Evolutionary conservation across 2,888 invertebrate genomes (phyloP).

Genomic region (Yponomeuta malinellus): DNA sequence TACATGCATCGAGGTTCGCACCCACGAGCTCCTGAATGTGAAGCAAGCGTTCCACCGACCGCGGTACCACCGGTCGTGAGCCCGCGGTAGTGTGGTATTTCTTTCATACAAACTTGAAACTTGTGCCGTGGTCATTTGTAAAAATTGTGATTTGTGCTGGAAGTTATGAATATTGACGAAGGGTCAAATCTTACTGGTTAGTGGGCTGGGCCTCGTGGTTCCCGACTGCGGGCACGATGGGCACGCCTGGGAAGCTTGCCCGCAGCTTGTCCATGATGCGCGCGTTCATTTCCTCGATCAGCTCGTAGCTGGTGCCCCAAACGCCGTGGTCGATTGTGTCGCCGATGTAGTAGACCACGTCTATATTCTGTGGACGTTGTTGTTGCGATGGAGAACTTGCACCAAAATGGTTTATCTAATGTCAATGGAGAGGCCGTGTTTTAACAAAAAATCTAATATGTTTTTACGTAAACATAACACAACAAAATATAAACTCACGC

Average conservation of each 20-base stretch:
- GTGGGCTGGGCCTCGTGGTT: slow-evolving; percentile 91
- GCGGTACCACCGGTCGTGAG: too few relatives aligned
- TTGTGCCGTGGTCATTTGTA: too few relatives aligned
- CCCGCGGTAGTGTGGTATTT: too few relatives aligned
- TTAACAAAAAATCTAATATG: too few relatives aligned
- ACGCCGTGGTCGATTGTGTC: slow-evolving; percentile 91
- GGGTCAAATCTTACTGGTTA: slow-evolving; percentile 79
- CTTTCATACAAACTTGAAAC: too few relatives aligned
- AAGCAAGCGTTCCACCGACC: too few relatives aligned
- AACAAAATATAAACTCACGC: too few relatives aligned
- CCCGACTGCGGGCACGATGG: slow-evolving; percentile 82
- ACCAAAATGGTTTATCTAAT: background rate
- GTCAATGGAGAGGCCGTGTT: background rate
- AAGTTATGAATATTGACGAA: too few relatives aligned
- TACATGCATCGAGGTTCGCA: too few relatives aligned
- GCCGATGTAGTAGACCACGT: slow-evolving; percentile 88
- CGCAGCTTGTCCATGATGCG: slow-evolving; percentile 70
- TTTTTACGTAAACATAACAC: too few relatives aligned
- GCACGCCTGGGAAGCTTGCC: slow-evolving; percentile 73
- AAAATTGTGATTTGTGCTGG: too few relatives aligned
- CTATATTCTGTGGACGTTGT: slow-evolving; percentile 63
- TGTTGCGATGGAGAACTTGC: background rate
- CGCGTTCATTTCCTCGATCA: slow-evolving; percentile 76
- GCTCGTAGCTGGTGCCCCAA: slow-evolving; percentile 86
- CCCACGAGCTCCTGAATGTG: too few relatives aligned